Percentiles rank a stretch among this genome's conserved stretches.
phyloP scores from a whole-genome alignment of 1,140 invertebrate genomes.

The Rhopalosiphum padi region DNA sequence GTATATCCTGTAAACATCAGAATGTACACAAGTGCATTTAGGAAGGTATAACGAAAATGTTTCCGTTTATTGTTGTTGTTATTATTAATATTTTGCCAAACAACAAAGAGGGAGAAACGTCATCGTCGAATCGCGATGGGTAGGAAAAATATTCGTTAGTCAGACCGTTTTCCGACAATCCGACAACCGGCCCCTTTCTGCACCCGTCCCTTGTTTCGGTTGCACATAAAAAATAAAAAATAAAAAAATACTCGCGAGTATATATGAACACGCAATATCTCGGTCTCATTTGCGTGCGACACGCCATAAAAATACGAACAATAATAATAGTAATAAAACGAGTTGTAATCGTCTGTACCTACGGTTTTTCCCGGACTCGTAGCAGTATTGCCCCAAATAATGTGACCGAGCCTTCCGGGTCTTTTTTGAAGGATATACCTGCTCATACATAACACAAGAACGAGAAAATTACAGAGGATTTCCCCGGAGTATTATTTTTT shows the following conservation, averaged over 20 bases:
- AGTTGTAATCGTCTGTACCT: conserved; percentile 43
- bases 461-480: neutral
- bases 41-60: neutral
- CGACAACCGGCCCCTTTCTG: neutral
- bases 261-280: conserved; percentile 46
- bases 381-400: neutral
- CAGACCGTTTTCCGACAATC: neutral
- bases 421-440: neutral
- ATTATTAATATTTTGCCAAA: conserved; percentile 26
- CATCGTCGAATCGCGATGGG: neutral
- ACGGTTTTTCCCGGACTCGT: neutral
- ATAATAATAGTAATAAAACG: conserved; percentile 32
- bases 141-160: conserved; percentile 13
- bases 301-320: conserved; percentile 52
- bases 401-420: neutral
- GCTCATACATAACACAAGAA: neutral
- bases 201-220: neutral
- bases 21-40: neutral
- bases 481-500: neutral
- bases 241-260: neutral
- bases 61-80: neutral
- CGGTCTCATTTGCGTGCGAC: conserved; percentile 53
- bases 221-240: conserved; percentile 1
- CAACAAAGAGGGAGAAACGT: neutral
- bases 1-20: neutral